These are phyloP conservation scores for Egretta garzetta DNA, from an alignment of 2,113 vertebrate species.

Conservation along the genomic window DNA sequence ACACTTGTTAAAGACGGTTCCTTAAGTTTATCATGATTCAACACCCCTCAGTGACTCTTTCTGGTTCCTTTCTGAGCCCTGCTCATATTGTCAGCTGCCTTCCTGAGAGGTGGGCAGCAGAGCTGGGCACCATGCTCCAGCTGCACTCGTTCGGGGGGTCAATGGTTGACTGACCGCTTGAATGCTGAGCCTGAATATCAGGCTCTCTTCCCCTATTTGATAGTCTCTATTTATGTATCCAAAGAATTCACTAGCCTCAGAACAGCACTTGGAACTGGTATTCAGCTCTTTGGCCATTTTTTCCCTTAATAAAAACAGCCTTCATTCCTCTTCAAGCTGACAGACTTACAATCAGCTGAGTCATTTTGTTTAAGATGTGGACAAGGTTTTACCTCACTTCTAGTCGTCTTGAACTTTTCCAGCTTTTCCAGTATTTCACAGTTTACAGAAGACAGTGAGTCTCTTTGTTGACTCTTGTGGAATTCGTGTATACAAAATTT, in stretches of 20 bases:
- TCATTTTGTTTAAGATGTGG: neutral
- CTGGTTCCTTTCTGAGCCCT: neutral
- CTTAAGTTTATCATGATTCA: neutral
- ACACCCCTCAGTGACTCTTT: neutral
- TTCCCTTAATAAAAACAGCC: neutral
- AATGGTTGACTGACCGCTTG: neutral
- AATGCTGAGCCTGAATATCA: neutral
- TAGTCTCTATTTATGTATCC: neutral
- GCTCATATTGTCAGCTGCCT: neutral
- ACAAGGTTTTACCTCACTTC: neutral
- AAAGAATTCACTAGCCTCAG: neutral
- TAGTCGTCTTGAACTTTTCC: neutral
- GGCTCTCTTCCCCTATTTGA: neutral
- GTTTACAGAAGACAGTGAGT: neutral
- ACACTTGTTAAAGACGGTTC: neutral
- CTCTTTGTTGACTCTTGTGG: neutral
- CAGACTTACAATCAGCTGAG: neutral
- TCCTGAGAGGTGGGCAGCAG: neutral
- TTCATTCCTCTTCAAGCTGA: neutral
- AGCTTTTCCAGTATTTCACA: neutral
- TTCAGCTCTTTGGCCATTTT: neutral
- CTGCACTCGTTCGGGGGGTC: neutral
- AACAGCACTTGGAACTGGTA: neutral
- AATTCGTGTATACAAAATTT: neutral
- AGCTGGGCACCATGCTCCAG: rapidly evolving